Conservation (phyloP, 2,113 vertebrate genomes). For the Calyptommatus sinebrachiatus region DNA sequence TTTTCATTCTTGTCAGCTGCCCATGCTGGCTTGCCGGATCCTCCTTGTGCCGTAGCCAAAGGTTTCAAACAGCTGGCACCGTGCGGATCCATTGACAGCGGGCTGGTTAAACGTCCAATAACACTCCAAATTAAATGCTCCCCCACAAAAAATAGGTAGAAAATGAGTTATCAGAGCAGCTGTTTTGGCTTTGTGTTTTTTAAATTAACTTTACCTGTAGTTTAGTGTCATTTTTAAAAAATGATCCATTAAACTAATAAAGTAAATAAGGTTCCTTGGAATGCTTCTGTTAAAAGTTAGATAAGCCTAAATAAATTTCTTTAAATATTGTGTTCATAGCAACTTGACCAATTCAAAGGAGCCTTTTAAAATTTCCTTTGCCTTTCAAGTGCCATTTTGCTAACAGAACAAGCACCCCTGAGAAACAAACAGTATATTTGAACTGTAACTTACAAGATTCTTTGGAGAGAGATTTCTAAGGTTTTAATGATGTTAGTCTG, state of each 20-base stretch:
- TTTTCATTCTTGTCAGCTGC: constrained; percentile 63
- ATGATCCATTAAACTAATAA: constrained; percentile 30
- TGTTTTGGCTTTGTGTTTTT: constrained; percentile 53
- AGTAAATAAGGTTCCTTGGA: constrained; percentile 16
- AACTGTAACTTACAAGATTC: not conserved
- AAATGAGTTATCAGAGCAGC: constrained; percentile 50
- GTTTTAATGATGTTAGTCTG: too few species aligned
- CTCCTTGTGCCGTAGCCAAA: constrained; percentile 52
- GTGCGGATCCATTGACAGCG: constrained; percentile 1
- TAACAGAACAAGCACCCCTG: not conserved
- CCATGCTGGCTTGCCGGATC: constrained; percentile 54
- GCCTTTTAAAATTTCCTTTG: not conserved
- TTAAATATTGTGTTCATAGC: not conserved
- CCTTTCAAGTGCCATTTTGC: not conserved
- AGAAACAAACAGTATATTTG: not conserved
- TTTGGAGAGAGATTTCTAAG: not conserved
- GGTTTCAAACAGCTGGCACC: constrained; percentile 60
- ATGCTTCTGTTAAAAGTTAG: constrained; percentile 8
- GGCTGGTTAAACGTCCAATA: constrained; percentile 44
- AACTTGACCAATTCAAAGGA: not conserved
- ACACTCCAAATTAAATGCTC: constrained; percentile 51
- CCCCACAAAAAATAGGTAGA: constrained; percentile 36
- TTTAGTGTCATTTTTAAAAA: constrained; percentile 42
- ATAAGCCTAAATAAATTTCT: not conserved
- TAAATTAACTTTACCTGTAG: constrained; percentile 52